Evolutionary conservation across 2,888 invertebrate species (phyloP).

Genomic region (Odontothrips loti): DNA sequence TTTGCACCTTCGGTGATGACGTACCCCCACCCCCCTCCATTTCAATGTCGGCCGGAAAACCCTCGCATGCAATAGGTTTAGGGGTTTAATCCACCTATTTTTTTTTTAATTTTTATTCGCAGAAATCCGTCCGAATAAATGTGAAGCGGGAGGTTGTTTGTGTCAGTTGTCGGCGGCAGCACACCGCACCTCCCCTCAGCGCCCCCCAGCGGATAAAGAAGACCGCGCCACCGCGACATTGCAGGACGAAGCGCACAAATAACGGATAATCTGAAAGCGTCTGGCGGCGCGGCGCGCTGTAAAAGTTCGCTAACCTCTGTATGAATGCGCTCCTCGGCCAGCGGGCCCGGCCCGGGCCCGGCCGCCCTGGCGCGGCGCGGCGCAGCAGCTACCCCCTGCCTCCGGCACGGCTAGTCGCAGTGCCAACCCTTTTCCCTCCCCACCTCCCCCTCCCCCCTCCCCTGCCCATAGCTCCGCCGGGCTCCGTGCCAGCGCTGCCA

Average conservation of each 20-base stretch:
- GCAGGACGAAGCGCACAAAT: background rate
- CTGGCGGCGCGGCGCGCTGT: background rate
- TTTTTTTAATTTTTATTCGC: too few species aligned
- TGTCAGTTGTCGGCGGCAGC: too few species aligned
- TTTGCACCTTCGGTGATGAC: conserved; percentile 13
- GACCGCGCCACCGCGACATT: background rate
- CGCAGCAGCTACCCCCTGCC: background rate
- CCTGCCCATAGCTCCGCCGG: background rate
- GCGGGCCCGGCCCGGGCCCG: background rate
- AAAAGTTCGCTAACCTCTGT: conserved; percentile 19
- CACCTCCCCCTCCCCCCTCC: background rate
- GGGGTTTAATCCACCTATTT: too few species aligned
- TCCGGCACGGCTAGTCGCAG: background rate
- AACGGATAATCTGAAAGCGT: too few species aligned
- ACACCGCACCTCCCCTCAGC: too few species aligned
- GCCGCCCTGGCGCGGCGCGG: background rate
- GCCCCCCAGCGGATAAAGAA: background rate
- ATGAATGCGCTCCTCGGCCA: background rate
- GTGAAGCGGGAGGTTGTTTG: too few species aligned
- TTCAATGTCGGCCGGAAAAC: background rate
- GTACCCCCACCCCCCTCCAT: background rate
- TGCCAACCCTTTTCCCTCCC: background rate
- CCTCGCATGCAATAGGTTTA: background rate
- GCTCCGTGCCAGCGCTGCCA: background rate
- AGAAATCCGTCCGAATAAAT: too few species aligned